These are phyloP conservation scores for Pristionchus japonicus DNA, from an alignment of 2,888 invertebrate genomes.

Conservation along the genomic window DNA sequence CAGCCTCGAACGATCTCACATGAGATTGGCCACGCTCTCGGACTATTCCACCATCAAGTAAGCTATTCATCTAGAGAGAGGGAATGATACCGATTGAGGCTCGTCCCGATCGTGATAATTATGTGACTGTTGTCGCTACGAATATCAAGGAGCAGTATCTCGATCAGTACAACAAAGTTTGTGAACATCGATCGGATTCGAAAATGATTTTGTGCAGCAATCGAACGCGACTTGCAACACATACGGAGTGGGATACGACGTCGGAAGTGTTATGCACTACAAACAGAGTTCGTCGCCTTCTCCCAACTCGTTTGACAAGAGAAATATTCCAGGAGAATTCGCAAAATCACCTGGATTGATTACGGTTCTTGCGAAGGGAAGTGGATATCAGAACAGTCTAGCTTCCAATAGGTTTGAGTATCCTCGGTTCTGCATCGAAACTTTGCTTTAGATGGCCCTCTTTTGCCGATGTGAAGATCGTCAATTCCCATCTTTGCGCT, in stretches of 20 bases:
- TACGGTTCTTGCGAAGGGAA: slow-evolving; percentile 52
- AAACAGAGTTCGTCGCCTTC: slow-evolving; percentile 34
- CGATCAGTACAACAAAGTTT: slow-evolving; percentile 34
- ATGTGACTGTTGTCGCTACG: slow-evolving; percentile 9
- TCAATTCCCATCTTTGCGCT: slow-evolving; percentile 50
- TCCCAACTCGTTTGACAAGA: neutral
- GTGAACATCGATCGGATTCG: neutral
- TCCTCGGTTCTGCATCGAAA: no score
- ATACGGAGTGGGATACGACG: slow-evolving; percentile 52
- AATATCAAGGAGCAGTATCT: neutral
- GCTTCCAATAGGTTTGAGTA: slow-evolving; percentile 31
- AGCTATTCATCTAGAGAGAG: neutral
- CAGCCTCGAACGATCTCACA: slow-evolving; percentile 28
- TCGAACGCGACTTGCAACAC: neutral
- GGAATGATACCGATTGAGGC: neutral
- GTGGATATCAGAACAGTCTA: slow-evolving; percentile 53
- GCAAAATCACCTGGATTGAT: slow-evolving; percentile 50
- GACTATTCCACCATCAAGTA: slow-evolving; percentile 33
- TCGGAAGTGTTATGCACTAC: slow-evolving; percentile 64
- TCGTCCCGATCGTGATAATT: slow-evolving; percentile 29
- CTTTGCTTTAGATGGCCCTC: slow-evolving; percentile 50
- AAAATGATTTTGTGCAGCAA: neutral
- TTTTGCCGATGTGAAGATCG: slow-evolving; percentile 55
- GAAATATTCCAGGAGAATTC: slow-evolving; percentile 54
- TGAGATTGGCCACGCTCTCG: slow-evolving; percentile 31